Evolutionary conservation across 2,888 invertebrate species (phyloP).

Genomic region (Lordiphosa andalusiaca): DNA sequence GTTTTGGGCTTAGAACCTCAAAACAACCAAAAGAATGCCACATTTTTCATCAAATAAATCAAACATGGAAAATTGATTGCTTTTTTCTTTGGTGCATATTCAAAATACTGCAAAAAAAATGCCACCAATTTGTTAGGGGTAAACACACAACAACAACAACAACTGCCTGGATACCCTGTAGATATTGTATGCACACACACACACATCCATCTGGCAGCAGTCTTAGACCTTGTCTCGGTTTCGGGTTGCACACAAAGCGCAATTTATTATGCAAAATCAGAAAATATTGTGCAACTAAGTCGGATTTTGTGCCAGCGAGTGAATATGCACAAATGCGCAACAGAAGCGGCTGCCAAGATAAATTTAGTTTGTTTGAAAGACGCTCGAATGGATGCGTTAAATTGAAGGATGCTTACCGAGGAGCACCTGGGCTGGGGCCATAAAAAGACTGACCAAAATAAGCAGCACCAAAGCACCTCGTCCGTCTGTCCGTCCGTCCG

Average conservation of each 20-base stretch:
- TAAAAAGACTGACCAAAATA: constrained; percentile 6
- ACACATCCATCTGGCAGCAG: no score
- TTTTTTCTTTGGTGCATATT: constrained; percentile 7
- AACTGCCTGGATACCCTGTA: no score
- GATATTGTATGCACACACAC: no score
- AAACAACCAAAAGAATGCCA: constrained; percentile 4
- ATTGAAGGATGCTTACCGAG: constrained; percentile 1
- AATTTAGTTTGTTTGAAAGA: constrained; percentile 7
- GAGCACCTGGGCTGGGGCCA: background rate
- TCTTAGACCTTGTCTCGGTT: background rate
- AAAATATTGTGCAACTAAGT: constrained; percentile 30
- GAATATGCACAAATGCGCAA: background rate
- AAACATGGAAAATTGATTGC: constrained; percentile 47
- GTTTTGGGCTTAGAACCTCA: no score
- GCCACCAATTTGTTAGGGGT: no score
- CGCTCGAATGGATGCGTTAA: constrained; percentile 1
- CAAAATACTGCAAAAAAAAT: background rate
- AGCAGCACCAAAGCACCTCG: background rate
- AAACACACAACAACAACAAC: no score
- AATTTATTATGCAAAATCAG: constrained; percentile 60
- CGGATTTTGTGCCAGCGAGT: constrained; percentile 1
- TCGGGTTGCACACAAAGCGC: constrained; percentile 19
- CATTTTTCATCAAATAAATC: constrained; percentile 29
- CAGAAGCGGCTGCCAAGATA: constrained; percentile 9
- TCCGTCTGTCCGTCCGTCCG: no score